A percentile compares a stretch with the other conserved stretches of the same genome.
These are phyloP conservation scores for Brachionus manjavacas DNA, from an alignment of 1,140 invertebrate genomes.

Conservation along the genomic window DNA sequence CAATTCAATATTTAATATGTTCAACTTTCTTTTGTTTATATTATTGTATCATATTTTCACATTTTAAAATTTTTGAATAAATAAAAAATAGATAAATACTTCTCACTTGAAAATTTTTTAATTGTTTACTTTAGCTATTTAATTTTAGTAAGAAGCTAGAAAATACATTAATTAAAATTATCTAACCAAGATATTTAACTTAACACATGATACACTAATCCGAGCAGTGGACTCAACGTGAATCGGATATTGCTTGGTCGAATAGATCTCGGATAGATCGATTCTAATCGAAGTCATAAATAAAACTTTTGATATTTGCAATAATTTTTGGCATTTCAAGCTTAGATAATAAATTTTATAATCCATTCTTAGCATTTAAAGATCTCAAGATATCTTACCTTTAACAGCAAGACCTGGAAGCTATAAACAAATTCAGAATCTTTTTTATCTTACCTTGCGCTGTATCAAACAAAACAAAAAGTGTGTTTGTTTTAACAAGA, in stretches of 20 bases:
- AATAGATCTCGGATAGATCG: constrained; percentile 15
- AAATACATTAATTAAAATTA: constrained; percentile 3
- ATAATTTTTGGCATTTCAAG: not conserved
- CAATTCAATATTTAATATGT: not conserved
- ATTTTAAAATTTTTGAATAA: not conserved
- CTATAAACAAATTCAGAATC: constrained; percentile 9
- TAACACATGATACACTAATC: constrained; percentile 29
- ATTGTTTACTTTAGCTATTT: constrained; percentile 21
- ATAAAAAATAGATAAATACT: constrained; percentile 7
- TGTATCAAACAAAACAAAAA: not conserved
- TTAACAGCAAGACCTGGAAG: constrained; percentile 27
- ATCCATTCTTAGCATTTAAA: not conserved
- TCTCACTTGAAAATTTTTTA: constrained; percentile 16
- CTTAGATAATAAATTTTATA: constrained; percentile 6
- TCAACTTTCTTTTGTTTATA: not conserved
- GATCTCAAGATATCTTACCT: constrained; percentile 30
- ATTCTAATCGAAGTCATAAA: constrained; percentile 18
- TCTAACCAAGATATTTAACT: not conserved
- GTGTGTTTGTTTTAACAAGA: not conserved
- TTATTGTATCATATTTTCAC: constrained; percentile 32
- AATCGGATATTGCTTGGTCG: not conserved
- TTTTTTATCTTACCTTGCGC: constrained; percentile 4
- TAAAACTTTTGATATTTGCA: constrained; percentile 7
- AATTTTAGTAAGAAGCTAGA: not conserved
- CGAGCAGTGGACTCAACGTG: not conserved